Percentiles rank a stretch among this genome's conserved stretches.
Evolutionary conservation across 1,140 invertebrate genomes (phyloP).

Genomic region (Drosophila trapezifrons): DNA sequence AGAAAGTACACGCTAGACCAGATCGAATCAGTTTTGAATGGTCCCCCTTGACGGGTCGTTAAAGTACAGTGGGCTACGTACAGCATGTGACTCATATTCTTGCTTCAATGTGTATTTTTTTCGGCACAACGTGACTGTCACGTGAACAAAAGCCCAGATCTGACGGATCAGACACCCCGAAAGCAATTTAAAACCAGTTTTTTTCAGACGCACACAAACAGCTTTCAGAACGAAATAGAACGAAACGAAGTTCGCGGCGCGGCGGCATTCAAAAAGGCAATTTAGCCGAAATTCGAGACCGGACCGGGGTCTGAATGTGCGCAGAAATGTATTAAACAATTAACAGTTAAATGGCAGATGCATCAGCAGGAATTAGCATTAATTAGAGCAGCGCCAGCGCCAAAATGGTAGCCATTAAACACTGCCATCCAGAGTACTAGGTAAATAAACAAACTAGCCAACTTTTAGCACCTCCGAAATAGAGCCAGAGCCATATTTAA

Average conservation of each 20-base stretch:
- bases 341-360: slow-evolving; percentile 49
- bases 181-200: slow-evolving; percentile 46
- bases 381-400: slow-evolving; percentile 57
- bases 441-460: slow-evolving; percentile 43
- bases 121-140: slow-evolving; percentile 71
- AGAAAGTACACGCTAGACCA: slow-evolving; percentile 40
- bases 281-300: slow-evolving; percentile 47
- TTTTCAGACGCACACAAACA: slow-evolving; percentile 13
- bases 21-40: slow-evolving; percentile 27
- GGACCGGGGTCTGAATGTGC: slow-evolving; percentile 3
- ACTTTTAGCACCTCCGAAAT: slow-evolving; percentile 59
- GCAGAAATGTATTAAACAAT: slow-evolving; percentile 43
- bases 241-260: slow-evolving; percentile 28
- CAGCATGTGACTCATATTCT: slow-evolving; percentile 36
- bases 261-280: slow-evolving; percentile 25
- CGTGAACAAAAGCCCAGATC: slow-evolving; percentile 44
- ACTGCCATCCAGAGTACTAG: slow-evolving; percentile 5
- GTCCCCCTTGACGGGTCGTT: slow-evolving; percentile 1
- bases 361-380: slow-evolving; percentile 65
- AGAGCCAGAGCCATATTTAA: slow-evolving; percentile 54
- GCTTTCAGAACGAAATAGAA: slow-evolving; percentile 22
- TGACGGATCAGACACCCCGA: slow-evolving; percentile 20
- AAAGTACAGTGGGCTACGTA: slow-evolving; percentile 30
- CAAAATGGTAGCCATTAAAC: slow-evolving; percentile 37
- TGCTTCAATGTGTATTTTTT: slow-evolving; percentile 9